Conservation (phyloP, 2,888 invertebrate species). For the Ctenicera cuprea region DNA sequence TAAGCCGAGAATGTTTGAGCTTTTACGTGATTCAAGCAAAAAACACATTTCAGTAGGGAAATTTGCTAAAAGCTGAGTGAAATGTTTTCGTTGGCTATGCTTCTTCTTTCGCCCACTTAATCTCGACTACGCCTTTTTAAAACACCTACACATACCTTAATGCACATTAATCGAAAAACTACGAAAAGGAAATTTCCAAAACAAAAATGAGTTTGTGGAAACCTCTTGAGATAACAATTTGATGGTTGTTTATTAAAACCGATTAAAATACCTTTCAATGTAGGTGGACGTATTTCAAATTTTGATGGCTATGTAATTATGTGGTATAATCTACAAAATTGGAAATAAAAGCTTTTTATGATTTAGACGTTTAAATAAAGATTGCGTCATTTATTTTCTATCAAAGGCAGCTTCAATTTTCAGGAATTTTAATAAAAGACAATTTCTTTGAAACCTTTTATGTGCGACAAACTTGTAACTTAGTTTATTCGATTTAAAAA, state of each 20-base stretch:
- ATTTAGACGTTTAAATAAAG: too few relatives aligned
- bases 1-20: conserved; percentile 6
- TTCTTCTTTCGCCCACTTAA: conserved; percentile 4
- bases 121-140: neutral
- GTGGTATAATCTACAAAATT: too few relatives aligned
- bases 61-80: conserved; percentile 15
- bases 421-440: too few relatives aligned
- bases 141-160: conserved; percentile 3
- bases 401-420: too few relatives aligned
- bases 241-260: neutral
- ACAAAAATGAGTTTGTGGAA: neutral
- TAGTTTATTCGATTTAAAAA: too few relatives aligned
- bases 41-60: conserved; percentile 12
- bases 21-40: conserved; percentile 24
- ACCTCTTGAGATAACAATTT: neutral
- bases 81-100: conserved; percentile 1
- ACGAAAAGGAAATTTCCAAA: neutral
- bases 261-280: neutral
- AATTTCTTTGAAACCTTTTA: too few relatives aligned
- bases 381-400: too few relatives aligned
- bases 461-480: too few relatives aligned
- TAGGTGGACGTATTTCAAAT: neutral
- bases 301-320: too few relatives aligned
- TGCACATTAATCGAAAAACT: neutral
- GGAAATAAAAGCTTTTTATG: too few relatives aligned